Evolutionary conservation across 2,797 vertebrate species (phyloP), one percentile per base, ranked within the genome.

Genomic region (Tragelaphus oryx): DNA sequence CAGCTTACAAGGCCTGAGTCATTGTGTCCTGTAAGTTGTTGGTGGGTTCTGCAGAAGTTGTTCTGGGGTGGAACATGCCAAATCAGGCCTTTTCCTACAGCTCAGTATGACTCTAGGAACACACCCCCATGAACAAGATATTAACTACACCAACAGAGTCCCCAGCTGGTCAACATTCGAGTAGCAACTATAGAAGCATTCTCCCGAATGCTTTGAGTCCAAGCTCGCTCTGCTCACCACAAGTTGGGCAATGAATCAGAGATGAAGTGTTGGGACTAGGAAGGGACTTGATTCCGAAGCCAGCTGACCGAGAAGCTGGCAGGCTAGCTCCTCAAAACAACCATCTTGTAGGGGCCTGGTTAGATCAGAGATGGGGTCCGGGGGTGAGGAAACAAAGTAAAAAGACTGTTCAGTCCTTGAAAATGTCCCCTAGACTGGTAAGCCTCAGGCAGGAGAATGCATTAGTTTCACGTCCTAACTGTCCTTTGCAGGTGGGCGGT

Each of bases 71-170:
- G 55, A 65, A 83, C 10, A 81, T 0, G 4, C 30, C 33, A 57
- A 54, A 41, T 68, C 33, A 52, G 41, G 30, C 82, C 28, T 93
- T 90, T 87, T 88, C 74, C 95, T 50, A 48, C 37, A 81, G 37
- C 44, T 59, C 93, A 37, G 14, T 24, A 26, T 54, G 44, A 91
- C 0, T 8, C 44, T 46, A n/a, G 37, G 33, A 79, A 65, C 71
- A 83, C 52, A 28, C n/a, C 24, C 75, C 71, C 52, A 54, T 0
- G 12, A 50, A 96, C 91, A 92, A 87, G 78, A 71, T 88, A 85
- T 94, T 41, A 89, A 78, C 97, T 87, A 93, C 17, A 13, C 1
- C 17, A 92, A 92, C 37, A 65, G 79, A 94, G 30, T 48, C 48
- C 76, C 46, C 52, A 18, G 11, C 68, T 91, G 89, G 41, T 80